Evolutionary conservation across 2,113 vertebrate species (phyloP).

Genomic region (Strigops habroptila): DNA sequence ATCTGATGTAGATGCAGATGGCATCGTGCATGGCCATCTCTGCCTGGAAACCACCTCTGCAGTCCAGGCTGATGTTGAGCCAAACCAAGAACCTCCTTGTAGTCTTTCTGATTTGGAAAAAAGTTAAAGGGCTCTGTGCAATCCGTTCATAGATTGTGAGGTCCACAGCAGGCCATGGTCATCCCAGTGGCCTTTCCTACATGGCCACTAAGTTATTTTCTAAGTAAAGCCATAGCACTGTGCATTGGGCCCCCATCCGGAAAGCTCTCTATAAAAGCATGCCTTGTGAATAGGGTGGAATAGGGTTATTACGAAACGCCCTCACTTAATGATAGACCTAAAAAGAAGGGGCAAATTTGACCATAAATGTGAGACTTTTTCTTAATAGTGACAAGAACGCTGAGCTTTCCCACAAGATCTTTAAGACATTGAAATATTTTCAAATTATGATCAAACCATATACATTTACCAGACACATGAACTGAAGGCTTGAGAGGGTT

Average conservation of each 20-base stretch:
- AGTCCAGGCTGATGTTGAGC: neutral
- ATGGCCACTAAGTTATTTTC: neutral
- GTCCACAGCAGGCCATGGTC: neutral
- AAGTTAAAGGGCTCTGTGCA: neutral
- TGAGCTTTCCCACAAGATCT: neutral
- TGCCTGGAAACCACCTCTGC: neutral
- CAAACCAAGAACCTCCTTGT: neutral
- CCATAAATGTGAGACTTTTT: neutral
- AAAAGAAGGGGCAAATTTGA: neutral
- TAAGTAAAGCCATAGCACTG: neutral
- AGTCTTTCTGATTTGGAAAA: neutral
- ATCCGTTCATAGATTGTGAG: neutral
- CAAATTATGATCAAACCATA: neutral
- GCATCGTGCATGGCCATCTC: neutral
- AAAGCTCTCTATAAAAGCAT: neutral
- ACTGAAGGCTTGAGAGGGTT: neutral
- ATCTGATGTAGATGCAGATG: neutral
- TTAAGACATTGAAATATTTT: neutral
- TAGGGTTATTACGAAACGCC: neutral
- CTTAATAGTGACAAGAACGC: neutral
- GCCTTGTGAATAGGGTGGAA: neutral
- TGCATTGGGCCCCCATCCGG: neutral
- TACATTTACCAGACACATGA: neutral
- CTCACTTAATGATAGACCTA: neutral
- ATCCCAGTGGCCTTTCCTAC: neutral